Percentiles rank a stretch among this genome's conserved stretches.
Evolutionary conservation across 2,888 invertebrate genomes (phyloP).

Genomic region (Rugalucina vietnamica): DNA sequence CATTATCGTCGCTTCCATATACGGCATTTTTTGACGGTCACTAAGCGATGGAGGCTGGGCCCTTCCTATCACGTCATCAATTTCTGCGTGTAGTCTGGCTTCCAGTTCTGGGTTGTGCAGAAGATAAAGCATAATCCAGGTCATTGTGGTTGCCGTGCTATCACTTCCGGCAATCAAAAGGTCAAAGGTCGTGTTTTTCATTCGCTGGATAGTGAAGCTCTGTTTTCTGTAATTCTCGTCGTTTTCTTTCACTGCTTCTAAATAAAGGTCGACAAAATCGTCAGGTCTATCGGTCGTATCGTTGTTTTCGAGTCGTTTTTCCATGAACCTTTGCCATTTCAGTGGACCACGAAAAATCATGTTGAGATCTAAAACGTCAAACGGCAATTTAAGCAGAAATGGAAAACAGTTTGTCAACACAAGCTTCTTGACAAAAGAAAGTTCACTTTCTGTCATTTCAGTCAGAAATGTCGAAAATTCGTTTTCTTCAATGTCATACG

Average conservation of each 20-base stretch:
- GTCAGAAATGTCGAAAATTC: background rate
- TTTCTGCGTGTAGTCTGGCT: slow-evolving; percentile 59
- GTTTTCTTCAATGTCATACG: background rate
- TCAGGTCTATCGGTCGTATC: background rate
- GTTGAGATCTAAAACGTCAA: background rate
- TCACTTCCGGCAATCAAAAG: slow-evolving; percentile 84
- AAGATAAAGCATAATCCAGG: slow-evolving; percentile 92
- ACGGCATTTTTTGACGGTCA: slow-evolving; percentile 64
- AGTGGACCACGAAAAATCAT: background rate
- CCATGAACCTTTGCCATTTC: background rate
- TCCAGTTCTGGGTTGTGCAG: slow-evolving; percentile 89
- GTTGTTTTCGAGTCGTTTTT: background rate
- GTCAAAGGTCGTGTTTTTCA: slow-evolving; percentile 59
- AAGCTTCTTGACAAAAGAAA: background rate
- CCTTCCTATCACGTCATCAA: slow-evolving; percentile 79
- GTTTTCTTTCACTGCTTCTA: background rate
- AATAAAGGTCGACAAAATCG: background rate
- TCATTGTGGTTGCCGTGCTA: slow-evolving; percentile 92
- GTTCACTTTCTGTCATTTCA: too few relatives aligned
- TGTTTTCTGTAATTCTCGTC: background rate
- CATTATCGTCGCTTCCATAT: slow-evolving; percentile 75
- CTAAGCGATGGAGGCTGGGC: slow-evolving; percentile 57
- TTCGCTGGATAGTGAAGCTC: slow-evolving; percentile 42
- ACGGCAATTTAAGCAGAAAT: background rate
- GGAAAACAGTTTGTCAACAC: background rate